Percentiles rank a stretch among this genome's conserved stretches.
phyloP scores from a whole-genome alignment of 2,888 invertebrate genomes.

The Chrysina gloriosa region DNA sequence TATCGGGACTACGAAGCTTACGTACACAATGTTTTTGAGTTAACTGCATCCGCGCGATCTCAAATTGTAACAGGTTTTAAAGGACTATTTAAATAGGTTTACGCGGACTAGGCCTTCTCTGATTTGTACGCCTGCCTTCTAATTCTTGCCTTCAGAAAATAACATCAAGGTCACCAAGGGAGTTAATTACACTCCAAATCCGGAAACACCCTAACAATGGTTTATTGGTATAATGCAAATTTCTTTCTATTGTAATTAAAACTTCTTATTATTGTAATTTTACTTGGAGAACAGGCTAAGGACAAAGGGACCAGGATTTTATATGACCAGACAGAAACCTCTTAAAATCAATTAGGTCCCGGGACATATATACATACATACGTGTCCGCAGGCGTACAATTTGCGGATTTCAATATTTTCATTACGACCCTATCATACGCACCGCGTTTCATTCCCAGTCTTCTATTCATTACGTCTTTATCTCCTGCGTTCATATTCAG shows the following conservation, averaged over 20 bases:
- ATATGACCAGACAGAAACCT: no score
- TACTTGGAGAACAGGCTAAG: neutral
- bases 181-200: neutral
- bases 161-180: neutral
- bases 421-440: neutral
- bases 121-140: neutral
- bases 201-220: neutral
- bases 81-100: conserved; percentile 32
- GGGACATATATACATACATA: neutral
- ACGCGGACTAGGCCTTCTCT: conserved; percentile 13
- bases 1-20: conserved; percentile 58
- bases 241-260: neutral
- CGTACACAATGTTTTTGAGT: conserved; percentile 54
- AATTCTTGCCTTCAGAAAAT: neutral
- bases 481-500: neutral
- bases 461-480: no score
- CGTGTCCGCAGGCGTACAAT: neutral
- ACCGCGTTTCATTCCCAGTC: neutral
- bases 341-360: neutral
- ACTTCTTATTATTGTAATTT: neutral
- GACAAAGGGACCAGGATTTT: neutral
- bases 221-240: neutral
- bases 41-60: conserved; percentile 44
- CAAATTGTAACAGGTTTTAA: conserved; percentile 41
- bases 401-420: neutral